Evolutionary conservation across 92 coral and sea anemone genomes (phyloP), one percentile per base, ranked within the genome.

Genomic region (Porites rus): DNA sequence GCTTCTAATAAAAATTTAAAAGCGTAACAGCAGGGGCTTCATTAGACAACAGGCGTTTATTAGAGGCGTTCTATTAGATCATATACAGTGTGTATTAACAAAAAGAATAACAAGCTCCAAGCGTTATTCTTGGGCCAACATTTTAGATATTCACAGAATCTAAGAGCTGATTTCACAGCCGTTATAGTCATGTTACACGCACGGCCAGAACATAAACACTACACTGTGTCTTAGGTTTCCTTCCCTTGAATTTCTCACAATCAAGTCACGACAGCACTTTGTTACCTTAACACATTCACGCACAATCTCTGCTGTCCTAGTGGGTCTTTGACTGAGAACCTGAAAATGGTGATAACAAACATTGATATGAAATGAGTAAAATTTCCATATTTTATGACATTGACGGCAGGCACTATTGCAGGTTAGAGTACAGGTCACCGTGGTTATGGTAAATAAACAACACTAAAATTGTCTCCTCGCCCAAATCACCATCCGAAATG

Each of bases 241-340:
- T 14, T 56, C 11, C 14, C 16, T 56, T 56, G 11, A 10, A 56
- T 56, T 56, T 56, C 46, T 38, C 46, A 56, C 61, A 56, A 56
- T 56, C 4, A 56, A 56, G 16, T 14, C 61, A 10, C 46, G 46
- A 4, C 2, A 58, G 68, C 22, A 51, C 9, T 12, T 13, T 59
- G 80, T 75, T 75, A 92, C 99, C 96, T 93, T 93, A 52, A 97
- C 99, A 85, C 99, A 97, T 58, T 97, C 99, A 1, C 97, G 84
- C 58, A 97, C 99, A 80, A 97, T 93, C 74, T 92, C 98, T 24
- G 97, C 96, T 69, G 99, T 97, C 76, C 99, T 70, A 17, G 98
- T 93, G 22, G 99, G 99, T 24, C 98, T 86, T 69, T 89, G 90
- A 59, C 93, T 93, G 60, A 95, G 95, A 54, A 97, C 99, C 99